A percentile compares a stretch with the other conserved stretches of the same genome.
phyloP scores from a whole-genome alignment of 1,140 invertebrate genomes.

The Mamestra configurata region DNA sequence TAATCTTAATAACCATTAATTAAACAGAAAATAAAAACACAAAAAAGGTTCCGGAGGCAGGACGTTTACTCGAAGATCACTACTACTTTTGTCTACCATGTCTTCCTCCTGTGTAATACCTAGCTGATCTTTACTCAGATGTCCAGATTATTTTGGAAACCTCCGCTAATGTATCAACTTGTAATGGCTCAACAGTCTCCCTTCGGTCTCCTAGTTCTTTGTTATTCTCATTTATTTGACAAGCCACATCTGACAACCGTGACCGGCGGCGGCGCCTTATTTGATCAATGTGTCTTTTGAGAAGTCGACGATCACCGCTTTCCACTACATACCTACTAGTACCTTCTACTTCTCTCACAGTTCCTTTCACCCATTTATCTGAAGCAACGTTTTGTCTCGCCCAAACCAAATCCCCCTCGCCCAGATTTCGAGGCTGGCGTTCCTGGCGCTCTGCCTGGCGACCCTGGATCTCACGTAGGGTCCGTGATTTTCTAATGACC shows the following conservation, averaged over 20 bases:
- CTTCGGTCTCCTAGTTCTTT: too few relatives aligned
- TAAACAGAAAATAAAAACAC: too few relatives aligned
- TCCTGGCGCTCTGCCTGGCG: background rate
- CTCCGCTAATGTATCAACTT: too few relatives aligned
- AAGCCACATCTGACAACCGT: constrained; percentile 12
- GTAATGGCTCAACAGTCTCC: too few relatives aligned
- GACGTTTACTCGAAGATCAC: too few relatives aligned
- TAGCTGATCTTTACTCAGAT: too few relatives aligned
- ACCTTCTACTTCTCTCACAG: background rate
- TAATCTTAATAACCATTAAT: too few relatives aligned
- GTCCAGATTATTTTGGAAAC: too few relatives aligned
- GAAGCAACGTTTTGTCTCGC: background rate
- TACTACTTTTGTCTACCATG: too few relatives aligned
- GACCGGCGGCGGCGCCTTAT: constrained; percentile 38
- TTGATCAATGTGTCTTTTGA: constrained; percentile 44
- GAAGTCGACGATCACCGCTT: constrained; percentile 24
- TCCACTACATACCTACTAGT: constrained; percentile 26
- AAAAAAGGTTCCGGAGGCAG: too few relatives aligned
- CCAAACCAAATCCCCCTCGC: constrained; percentile 28
- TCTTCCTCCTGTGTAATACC: too few relatives aligned
- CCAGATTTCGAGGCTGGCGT: background rate
- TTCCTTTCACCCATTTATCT: constrained; percentile 43
- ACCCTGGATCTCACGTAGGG: background rate
- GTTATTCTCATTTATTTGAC: too few relatives aligned
- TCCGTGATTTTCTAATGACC: background rate